A percentile compares a stretch with the other conserved stretches of the same genome.
These are phyloP conservation scores for Nasonia longicornis DNA, from an alignment of 1,140 invertebrate genomes.

Conservation along the genomic window DNA sequence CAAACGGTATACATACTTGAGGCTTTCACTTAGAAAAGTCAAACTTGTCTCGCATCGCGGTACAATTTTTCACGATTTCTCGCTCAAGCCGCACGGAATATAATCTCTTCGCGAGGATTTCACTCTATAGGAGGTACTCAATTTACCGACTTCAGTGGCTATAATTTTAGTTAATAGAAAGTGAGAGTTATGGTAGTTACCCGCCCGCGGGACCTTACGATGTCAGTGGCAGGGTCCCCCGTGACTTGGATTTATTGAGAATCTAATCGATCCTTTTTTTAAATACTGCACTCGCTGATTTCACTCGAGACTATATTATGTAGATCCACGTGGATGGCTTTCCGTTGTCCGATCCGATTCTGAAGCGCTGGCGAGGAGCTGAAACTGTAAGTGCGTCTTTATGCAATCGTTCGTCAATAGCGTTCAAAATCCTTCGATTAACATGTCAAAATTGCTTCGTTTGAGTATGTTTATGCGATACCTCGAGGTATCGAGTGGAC, in stretches of 20 bases:
- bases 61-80: neutral
- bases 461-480: too few relatives aligned
- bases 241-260: neutral
- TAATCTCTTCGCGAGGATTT: neutral
- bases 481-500: too few relatives aligned
- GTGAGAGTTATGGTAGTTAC: neutral
- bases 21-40: neutral
- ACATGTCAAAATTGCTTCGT: too few relatives aligned
- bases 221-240: neutral
- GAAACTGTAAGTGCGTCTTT: too few relatives aligned
- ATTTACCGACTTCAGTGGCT: neutral
- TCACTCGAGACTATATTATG: too few relatives aligned
- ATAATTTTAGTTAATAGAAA: slow-evolving; percentile 3
- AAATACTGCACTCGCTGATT: neutral
- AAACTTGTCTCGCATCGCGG: neutral
- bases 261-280: neutral
- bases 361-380: too few relatives aligned
- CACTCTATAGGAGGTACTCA: neutral
- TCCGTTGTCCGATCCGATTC: too few relatives aligned
- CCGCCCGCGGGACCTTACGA: neutral
- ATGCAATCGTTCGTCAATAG: too few relatives aligned
- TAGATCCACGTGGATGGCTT: too few relatives aligned
- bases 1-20: neutral
- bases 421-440: too few relatives aligned
- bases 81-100: neutral